A percentile compares a stretch with the other conserved stretches of the same genome.
phyloP scores from a whole-genome alignment of 1,140 invertebrate genomes.

The Papilio glaucus region DNA sequence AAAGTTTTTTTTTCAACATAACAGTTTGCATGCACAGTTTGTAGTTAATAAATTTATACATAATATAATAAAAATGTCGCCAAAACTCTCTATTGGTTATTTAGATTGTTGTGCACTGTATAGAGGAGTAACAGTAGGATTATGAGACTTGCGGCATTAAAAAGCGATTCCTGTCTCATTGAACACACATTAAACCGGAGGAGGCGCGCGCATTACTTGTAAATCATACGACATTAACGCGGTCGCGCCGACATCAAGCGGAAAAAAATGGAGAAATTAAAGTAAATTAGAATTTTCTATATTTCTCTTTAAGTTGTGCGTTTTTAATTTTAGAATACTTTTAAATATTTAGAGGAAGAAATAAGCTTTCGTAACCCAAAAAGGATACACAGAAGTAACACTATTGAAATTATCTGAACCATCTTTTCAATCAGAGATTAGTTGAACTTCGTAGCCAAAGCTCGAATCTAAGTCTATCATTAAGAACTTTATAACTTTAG shows the following conservation, averaged over 20 bases:
- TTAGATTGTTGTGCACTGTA: background rate
- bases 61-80: background rate
- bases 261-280: slow-evolving; percentile 14
- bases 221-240: slow-evolving; percentile 34
- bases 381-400: no score
- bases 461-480: no score
- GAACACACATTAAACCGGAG: slow-evolving; percentile 31
- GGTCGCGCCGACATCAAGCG: background rate
- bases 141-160: slow-evolving; percentile 16
- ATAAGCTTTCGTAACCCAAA: no score
- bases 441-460: no score
- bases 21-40: no score
- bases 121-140: slow-evolving; percentile 10
- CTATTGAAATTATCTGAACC: no score
- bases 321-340: background rate
- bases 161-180: slow-evolving; percentile 31
- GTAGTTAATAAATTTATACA: background rate
- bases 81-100: background rate
- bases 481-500: no score
- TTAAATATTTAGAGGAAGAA: no score
- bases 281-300: background rate
- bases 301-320: background rate
- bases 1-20: no score
- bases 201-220: slow-evolving; percentile 30
- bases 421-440: no score